A percentile compares a stretch with the other conserved stretches of the same genome.
These are phyloP conservation scores for Aphrocallistes beatrix DNA, from an alignment of 37 sponge, comb jelly and placozoan species.

Conservation along the genomic window DNA sequence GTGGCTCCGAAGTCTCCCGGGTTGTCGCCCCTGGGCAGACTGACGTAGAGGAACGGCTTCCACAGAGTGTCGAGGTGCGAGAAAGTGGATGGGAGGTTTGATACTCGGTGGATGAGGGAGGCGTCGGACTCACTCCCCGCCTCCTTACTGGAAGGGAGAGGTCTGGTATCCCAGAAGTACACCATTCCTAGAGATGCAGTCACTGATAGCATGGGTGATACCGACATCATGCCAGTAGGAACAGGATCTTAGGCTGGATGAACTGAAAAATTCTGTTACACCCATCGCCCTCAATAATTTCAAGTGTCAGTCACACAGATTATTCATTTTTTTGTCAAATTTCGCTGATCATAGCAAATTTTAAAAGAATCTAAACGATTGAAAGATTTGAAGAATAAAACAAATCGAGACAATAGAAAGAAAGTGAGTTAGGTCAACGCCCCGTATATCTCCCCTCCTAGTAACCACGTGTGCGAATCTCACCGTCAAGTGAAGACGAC, in stretches of 20 bases:
- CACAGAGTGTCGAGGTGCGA: slow-evolving; percentile 52
- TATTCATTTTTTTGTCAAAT: too few relatives aligned
- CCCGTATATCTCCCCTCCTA: not conserved
- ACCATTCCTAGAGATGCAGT: slow-evolving; percentile 43
- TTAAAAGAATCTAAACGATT: too few relatives aligned
- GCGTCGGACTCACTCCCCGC: slow-evolving; percentile 11
- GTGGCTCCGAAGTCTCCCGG: slow-evolving; percentile 55
- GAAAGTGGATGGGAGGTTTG: slow-evolving; percentile 25
- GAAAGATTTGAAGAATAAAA: slow-evolving; percentile 21
- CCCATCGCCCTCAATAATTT: too few relatives aligned
- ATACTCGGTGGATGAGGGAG: not conserved
- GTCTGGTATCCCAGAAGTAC: slow-evolving; percentile 84
- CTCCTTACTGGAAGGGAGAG: slow-evolving; percentile 31
- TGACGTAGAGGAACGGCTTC: slow-evolving; percentile 74
- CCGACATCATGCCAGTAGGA: too few relatives aligned
- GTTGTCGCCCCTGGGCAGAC: slow-evolving; percentile 36
- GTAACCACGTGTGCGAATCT: not conserved
- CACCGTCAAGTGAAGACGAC: not conserved
- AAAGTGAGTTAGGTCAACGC: not conserved
- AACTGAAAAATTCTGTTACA: too few relatives aligned
- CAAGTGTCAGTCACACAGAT: too few relatives aligned
- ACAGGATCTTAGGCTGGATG: too few relatives aligned
- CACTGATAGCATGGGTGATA: too few relatives aligned
- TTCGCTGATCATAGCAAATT: too few relatives aligned
- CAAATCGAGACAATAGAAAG: not conserved